Evolutionary conservation across 2,113 vertebrate genomes (phyloP).

Genomic region (Eurystomus gularis): DNA sequence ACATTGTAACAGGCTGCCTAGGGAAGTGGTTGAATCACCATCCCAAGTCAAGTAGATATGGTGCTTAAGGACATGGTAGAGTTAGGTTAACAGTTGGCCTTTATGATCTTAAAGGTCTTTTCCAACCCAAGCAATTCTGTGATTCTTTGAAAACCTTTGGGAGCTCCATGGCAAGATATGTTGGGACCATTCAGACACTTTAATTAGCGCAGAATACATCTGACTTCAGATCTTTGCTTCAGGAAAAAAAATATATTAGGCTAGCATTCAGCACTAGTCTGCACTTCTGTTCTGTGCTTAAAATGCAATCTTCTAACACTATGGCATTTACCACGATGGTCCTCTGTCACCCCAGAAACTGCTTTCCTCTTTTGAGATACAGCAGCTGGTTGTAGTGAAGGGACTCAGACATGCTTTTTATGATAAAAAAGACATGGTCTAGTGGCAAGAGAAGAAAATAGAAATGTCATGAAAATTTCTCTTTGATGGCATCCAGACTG

Average conservation of each 20-base stretch:
- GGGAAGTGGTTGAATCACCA: too few relatives aligned
- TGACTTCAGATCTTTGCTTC: neutral
- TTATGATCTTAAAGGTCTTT: neutral
- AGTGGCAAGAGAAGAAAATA: neutral
- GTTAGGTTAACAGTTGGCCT: neutral
- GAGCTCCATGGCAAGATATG: neutral
- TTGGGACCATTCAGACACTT: neutral
- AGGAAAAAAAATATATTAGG: neutral
- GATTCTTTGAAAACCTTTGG: neutral
- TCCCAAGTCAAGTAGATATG: too few relatives aligned
- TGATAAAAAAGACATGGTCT: neutral
- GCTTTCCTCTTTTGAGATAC: neutral
- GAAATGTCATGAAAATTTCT: neutral
- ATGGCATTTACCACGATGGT: neutral
- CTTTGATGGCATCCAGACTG: neutral
- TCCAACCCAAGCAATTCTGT: neutral
- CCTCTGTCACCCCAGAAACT: neutral
- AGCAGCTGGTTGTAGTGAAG: neutral
- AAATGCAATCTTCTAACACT: neutral
- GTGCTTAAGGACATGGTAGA: too few relatives aligned
- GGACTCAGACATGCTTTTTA: neutral
- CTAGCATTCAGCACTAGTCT: neutral
- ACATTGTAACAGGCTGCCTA: too few relatives aligned
- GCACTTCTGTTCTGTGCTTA: neutral
- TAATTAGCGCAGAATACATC: neutral